A percentile compares a stretch with the other conserved stretches of the same genome.
Evolutionary conservation across 2,888 invertebrate species (phyloP).

Genomic region (Frankliniella fusca): DNA sequence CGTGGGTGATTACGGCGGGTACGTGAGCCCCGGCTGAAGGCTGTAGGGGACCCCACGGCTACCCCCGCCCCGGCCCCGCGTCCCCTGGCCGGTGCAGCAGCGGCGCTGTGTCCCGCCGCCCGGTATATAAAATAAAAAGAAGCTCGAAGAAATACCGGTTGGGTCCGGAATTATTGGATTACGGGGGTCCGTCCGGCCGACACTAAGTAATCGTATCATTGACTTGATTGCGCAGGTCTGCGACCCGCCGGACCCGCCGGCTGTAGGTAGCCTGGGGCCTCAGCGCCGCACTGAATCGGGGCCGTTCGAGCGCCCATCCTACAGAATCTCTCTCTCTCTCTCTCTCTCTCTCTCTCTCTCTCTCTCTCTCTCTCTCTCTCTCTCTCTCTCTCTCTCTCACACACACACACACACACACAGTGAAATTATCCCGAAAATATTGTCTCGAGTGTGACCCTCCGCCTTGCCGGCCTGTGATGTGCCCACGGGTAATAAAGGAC

Average conservation of each 20-base stretch:
- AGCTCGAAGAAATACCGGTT: conserved; percentile 2
- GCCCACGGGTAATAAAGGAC: neutral
- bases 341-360: too few species aligned
- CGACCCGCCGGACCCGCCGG: conserved; percentile 43
- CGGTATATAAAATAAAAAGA: neutral
- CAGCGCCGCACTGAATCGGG: neutral
- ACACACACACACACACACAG: conserved; percentile 34
- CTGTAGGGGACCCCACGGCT: too few species aligned
- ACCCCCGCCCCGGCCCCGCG: neutral
- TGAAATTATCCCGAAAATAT: conserved; percentile 37
- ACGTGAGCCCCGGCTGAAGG: too few species aligned
- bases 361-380: too few species aligned
- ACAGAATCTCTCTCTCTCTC: too few species aligned
- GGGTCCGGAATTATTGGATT: conserved; percentile 3
- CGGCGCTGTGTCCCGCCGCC: conserved; percentile 17
- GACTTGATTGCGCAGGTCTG: conserved; percentile 43
- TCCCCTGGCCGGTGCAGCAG: neutral
- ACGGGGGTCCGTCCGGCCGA: neutral
- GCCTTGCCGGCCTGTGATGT: neutral
- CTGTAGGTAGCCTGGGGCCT: conserved; percentile 28
- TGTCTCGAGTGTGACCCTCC: neutral
- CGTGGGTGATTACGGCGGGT: too few species aligned
- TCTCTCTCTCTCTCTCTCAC: neutral
- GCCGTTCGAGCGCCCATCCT: too few species aligned
- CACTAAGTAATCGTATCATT: conserved; percentile 24